phyloP scores from a whole-genome alignment of 2,797 vertebrate species.

The Acipenser transmontanus region DNA sequence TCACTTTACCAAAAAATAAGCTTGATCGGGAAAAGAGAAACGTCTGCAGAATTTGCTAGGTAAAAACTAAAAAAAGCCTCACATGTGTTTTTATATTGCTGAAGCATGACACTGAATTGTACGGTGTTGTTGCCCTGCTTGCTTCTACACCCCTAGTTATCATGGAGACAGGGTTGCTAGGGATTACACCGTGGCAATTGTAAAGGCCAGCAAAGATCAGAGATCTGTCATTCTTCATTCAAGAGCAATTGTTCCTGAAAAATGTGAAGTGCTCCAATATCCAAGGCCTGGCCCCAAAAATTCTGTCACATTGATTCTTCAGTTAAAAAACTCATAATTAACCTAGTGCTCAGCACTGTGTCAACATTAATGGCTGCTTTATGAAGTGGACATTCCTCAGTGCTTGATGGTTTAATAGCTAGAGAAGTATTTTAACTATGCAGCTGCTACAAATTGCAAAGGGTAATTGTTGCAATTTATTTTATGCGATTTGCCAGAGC shows the following conservation, averaged over 20 bases:
- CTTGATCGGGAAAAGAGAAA: too few species aligned
- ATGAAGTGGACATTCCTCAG: conserved; percentile 70
- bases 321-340: conserved; percentile 71
- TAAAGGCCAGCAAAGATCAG: conserved; percentile 77
- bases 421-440: conserved; percentile 23
- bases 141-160: conserved; percentile 59
- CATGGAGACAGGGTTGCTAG: conserved; percentile 72
- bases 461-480: conserved; percentile 82
- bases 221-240: conserved; percentile 77
- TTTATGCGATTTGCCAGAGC: conserved; percentile 43
- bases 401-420: conserved; percentile 43
- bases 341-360: conserved; percentile 63
- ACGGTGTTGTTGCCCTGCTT: conserved; percentile 48
- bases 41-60: background rate
- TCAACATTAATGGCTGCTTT: conserved; percentile 69
- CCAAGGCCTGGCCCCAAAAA: conserved; percentile 57
- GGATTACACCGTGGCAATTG: conserved; percentile 61
- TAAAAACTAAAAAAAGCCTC: background rate
- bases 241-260: conserved; percentile 76
- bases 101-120: conserved; percentile 66
- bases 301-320: conserved; percentile 65
- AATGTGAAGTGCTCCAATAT: conserved; percentile 71
- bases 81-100: conserved; percentile 36
- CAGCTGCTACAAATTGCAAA: conserved; percentile 33
- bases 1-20: too few species aligned